Evolutionary conservation across 2,113 vertebrate species (phyloP).

Genomic region (Cynocephalus volans): DNA sequence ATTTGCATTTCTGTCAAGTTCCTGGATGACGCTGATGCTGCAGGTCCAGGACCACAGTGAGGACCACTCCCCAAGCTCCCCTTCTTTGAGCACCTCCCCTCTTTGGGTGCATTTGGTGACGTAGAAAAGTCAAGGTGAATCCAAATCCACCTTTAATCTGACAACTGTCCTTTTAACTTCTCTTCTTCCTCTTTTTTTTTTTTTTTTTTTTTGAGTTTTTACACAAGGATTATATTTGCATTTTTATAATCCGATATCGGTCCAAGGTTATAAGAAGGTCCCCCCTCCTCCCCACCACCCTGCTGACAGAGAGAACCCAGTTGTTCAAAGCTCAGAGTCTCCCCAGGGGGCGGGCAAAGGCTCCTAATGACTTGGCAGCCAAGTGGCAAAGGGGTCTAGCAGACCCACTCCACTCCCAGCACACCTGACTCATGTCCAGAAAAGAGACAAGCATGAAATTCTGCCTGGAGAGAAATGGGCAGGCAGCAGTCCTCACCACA

Average conservation of each 20-base stretch:
- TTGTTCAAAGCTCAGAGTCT: constrained; percentile 64
- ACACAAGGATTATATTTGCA: background rate
- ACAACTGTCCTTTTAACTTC: background rate
- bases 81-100: background rate
- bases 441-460: constrained; percentile 64
- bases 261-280: background rate
- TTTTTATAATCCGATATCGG: background rate
- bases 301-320: constrained; percentile 66
- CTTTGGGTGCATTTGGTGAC: too few species aligned
- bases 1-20: background rate
- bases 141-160: background rate
- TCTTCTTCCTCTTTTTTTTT: background rate
- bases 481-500: background rate
- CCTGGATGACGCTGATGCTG: background rate
- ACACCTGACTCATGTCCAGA: constrained; percentile 64
- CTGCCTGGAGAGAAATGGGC: constrained; percentile 3
- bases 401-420: constrained; percentile 18
- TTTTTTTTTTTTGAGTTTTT: background rate
- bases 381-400: constrained; percentile 41
- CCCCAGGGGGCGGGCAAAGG: constrained; percentile 50
- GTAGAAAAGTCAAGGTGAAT: background rate
- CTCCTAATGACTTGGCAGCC: background rate
- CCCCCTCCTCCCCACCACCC: background rate
- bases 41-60: too few species aligned
- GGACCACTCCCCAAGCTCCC: background rate